Percentiles rank a stretch among this genome's conserved stretches.
Conservation (phyloP, 2,888 invertebrate genomes). For the Brachycybe producta region DNA sequence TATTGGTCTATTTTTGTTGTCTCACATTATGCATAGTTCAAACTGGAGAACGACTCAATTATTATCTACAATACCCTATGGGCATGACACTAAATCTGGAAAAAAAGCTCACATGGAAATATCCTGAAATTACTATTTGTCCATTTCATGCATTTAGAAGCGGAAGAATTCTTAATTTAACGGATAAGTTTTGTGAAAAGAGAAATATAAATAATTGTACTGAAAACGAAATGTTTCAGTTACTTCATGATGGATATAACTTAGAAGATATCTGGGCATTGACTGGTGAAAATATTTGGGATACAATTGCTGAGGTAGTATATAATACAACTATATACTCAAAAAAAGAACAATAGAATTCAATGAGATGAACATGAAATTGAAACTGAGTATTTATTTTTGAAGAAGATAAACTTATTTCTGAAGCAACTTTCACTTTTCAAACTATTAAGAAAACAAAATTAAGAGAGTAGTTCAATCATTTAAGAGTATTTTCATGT, state of each 20-base stretch:
- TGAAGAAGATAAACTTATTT: no score
- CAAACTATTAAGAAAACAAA: no score
- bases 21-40: background rate
- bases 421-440: no score
- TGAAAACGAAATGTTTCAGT: no score
- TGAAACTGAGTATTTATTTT: no score
- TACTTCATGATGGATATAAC: no score
- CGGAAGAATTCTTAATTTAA: background rate
- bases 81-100: background rate
- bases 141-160: background rate
- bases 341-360: no score
- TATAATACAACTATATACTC: background rate
- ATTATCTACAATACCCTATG: conserved; percentile 6
- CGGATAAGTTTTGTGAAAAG: background rate
- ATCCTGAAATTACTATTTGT: conserved; percentile 6
- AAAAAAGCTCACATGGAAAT: background rate
- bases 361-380: no score
- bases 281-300: conserved; percentile 9
- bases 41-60: conserved; percentile 7
- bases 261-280: no score
- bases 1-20: conserved; percentile 2
- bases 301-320: background rate
- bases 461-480: no score
- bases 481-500: no score
- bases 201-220: background rate